Evolutionary conservation across 2,888 invertebrate genomes (phyloP), one percentile per base, ranked within the genome.

Genomic region (Synergus laeviventris): DNA sequence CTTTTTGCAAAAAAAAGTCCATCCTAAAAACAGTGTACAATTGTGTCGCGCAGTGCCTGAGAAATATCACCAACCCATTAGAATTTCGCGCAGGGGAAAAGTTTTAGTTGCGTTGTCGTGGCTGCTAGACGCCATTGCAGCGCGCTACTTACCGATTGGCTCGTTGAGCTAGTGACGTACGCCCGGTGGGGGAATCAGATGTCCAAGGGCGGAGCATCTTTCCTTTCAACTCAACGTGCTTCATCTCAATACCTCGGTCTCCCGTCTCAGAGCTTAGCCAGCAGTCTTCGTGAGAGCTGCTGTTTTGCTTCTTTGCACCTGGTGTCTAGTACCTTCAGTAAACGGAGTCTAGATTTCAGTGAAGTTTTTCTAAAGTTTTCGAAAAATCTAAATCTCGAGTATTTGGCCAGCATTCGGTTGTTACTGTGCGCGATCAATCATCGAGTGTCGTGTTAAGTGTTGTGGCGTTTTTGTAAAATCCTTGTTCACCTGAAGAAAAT

Each of bases 61-160:
- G 42, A 42, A 39, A 42, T 42, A 24, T 14, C 42, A 4, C 12
- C 21, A 70, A 38, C 18, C 38, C 16, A 70, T 36, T 49, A 70
- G 49, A 49, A 70, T n/a, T 21, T 0, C 3, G n/a, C 36, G 39
- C 18, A 36, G 64, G 39, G 42, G 45, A 70, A 49, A 49, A 45
- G n/a, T 45, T 24, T n/a, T n/a, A 36, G 11, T 1, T 5, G 4
- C 21, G 36, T 70, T 70, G 49, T 70, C 49, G 49, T 49, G 14
- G 18, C 16, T 45, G 45, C 70, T 49, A 49, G 70, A 70, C 70
- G 70, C 70, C 70, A 70, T 70, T 70, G 70, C 49, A 31, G 45
- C 49, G 49, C 49, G 70, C 70, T n/a, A 16, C 4, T 4, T 8
- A 49, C 21, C 11, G 49, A 70, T 70, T 70, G 70, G 70, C 1